Base-by-base conservation (phyloP, 2,113 vertebrate genomes). In the Erpornis zantholeuca region DNA sequence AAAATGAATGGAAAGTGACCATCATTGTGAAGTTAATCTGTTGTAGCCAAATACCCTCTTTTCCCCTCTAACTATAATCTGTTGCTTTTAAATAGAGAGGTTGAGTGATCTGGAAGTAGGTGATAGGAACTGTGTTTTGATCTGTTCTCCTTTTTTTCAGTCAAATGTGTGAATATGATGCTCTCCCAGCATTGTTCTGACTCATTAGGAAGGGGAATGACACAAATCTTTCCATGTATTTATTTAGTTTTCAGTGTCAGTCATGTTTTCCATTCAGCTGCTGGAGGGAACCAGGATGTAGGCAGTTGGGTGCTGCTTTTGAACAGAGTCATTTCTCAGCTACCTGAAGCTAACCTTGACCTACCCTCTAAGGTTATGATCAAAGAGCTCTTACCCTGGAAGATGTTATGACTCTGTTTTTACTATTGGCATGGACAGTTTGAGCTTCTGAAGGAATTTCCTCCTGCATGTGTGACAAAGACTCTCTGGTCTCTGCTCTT, bases 371-470 rank as follows among this genome's bases (percentile, higher is more conserved):
- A 75, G 82, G 45, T 59, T 83, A 50, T 29, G 50, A 60, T 79
- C 69, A 86, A 88, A 88, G 76, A 91, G n/a, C 78, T 92, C 29
- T 40, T 85, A 42, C 36, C 71, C 75, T 61, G 81, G 38, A 72
- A 90, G 73, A 76, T 86, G 57, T 85, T 89, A 90, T 18, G 66
- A 85, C 73, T 94, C 16, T 86, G 64, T 69, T 92, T 86, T 73
- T 80, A 87, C 80, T 85, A 6, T 75, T 97, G 76, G 50, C 75
- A 79, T 95, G 96, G 83, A 66, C 44, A 94, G 68, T 77, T 91
- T 63, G 76, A 78, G 50, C 69, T 97, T 96, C 85, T 96, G 90
- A 91, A 97, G 59, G 63, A 76, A 78, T 85, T 92, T 92, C 56
- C 13, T 93, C 21, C 82, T 92, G 59, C 21, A 9, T 78, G 11